A percentile compares a stretch with the other conserved stretches of the same genome.
Evolutionary conservation across 2,888 invertebrate genomes (phyloP).

Genomic region (Lathronympha strigana): DNA sequence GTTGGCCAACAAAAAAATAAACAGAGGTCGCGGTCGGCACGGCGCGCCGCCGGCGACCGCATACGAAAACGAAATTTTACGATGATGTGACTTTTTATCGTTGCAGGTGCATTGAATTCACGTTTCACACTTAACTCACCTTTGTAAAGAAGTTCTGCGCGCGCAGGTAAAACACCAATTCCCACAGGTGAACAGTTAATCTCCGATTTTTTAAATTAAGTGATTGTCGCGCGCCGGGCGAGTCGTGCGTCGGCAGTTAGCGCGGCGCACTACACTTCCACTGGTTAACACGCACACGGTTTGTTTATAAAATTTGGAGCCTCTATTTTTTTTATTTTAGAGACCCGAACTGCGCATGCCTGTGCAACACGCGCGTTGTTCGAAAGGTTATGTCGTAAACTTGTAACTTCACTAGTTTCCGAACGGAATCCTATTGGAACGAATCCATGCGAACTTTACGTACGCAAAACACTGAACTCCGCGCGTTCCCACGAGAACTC

Average conservation of each 20-base stretch:
- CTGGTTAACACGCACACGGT: slow-evolving; percentile 67
- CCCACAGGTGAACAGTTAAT: slow-evolving; percentile 81
- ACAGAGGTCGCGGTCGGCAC: slow-evolving; percentile 44
- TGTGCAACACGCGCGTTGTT: slow-evolving; percentile 76
- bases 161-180: slow-evolving; percentile 80
- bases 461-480: slow-evolving; percentile 52
- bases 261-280: slow-evolving; percentile 61
- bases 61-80: slow-evolving; percentile 50
- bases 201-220: slow-evolving; percentile 61
- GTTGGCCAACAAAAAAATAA: slow-evolving; percentile 55
- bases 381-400: slow-evolving; percentile 78
- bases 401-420: slow-evolving; percentile 67
- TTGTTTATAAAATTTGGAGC: slow-evolving; percentile 80
- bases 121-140: slow-evolving; percentile 60
- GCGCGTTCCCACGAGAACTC: slow-evolving; percentile 63
- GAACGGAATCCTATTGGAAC: slow-evolving; percentile 69
- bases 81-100: slow-evolving; percentile 46
- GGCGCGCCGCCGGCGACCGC: slow-evolving; percentile 40
- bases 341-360: slow-evolving; percentile 78
- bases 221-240: slow-evolving; percentile 49
- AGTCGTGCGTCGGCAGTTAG: slow-evolving; percentile 67
- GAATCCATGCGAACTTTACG: slow-evolving; percentile 61
- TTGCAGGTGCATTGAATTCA: slow-evolving; percentile 49
- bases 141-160: slow-evolving; percentile 78
- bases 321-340: slow-evolving; percentile 77